Evolutionary conservation across 2,888 invertebrate genomes (phyloP).

Genomic region (Dynastes maya): DNA sequence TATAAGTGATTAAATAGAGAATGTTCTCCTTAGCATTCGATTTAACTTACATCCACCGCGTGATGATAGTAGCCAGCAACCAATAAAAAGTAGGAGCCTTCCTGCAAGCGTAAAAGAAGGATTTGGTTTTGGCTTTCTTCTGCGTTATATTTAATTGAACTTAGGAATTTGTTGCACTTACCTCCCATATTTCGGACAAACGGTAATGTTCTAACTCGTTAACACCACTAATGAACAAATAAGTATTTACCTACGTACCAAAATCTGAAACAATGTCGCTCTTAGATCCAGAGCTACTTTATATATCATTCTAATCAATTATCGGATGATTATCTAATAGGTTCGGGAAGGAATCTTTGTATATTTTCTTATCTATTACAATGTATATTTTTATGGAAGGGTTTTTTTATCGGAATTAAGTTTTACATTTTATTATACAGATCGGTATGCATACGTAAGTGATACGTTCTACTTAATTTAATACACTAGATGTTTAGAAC

Average conservation of each 20-base stretch:
- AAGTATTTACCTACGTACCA: background rate
- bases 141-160: too few relatives aligned
- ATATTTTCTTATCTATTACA: constrained; percentile 1
- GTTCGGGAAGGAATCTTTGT: background rate
- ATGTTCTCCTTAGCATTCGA: too few relatives aligned
- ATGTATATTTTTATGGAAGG: background rate
- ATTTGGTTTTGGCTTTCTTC: background rate
- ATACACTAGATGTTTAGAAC: too few relatives aligned
- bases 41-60: background rate
- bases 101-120: background rate
- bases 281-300: background rate
- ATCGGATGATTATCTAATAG: background rate
- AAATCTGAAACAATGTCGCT: background rate
- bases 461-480: too few relatives aligned
- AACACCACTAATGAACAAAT: background rate
- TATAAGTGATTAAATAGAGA: too few relatives aligned
- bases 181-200: constrained; percentile 13
- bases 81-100: background rate
- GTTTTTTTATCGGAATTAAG: background rate
- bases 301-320: background rate
- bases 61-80: background rate
- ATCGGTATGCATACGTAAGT: background rate
- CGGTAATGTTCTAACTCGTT: background rate
- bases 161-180: background rate
- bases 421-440: background rate